Evolutionary conservation across 2,113 vertebrate species (phyloP).

Genomic region (Bathybates hornii): DNA sequence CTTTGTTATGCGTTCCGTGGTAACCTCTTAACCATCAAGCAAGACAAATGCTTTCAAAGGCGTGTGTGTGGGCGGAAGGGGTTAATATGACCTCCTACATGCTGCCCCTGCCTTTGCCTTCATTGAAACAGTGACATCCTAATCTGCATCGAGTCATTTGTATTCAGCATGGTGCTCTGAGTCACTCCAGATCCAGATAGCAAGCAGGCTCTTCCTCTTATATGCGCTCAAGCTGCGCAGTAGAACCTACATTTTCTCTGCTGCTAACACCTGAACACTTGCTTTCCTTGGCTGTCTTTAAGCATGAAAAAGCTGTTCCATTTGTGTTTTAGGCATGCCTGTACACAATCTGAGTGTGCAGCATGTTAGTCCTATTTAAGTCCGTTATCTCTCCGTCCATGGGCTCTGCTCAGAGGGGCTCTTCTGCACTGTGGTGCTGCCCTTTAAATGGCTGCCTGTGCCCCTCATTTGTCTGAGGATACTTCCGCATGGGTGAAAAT

Average conservation of each 20-base stretch:
- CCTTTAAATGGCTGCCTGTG: constrained; percentile 29
- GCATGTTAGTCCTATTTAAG: constrained; percentile 23
- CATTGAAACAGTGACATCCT: constrained; percentile 50
- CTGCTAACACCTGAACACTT: not conserved
- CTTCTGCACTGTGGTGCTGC: constrained; percentile 9
- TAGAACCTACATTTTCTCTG: not conserved
- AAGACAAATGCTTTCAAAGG: not conserved
- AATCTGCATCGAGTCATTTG: constrained; percentile 54
- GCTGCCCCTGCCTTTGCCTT: constrained; percentile 15
- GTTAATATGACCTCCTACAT: constrained; percentile 48
- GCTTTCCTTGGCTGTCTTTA: not conserved
- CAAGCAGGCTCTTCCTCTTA: constrained; percentile 4
- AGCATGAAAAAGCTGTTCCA: not conserved
- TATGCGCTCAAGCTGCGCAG: not conserved
- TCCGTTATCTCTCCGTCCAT: constrained; percentile 17
- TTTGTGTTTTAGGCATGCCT: not conserved
- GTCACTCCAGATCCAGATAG: constrained; percentile 41
- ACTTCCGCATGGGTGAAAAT: not conserved
- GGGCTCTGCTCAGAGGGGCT: constrained; percentile 18
- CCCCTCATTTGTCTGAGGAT: constrained; percentile 32
- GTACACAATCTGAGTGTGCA: not conserved
- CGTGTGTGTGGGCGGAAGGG: not conserved
- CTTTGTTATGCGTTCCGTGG: not conserved
- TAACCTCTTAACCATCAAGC: not conserved
- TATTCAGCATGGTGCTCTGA: constrained; percentile 43